Base-by-base conservation (phyloP, 2,888 invertebrate species). In the Allophyes oxyacanthae region DNA sequence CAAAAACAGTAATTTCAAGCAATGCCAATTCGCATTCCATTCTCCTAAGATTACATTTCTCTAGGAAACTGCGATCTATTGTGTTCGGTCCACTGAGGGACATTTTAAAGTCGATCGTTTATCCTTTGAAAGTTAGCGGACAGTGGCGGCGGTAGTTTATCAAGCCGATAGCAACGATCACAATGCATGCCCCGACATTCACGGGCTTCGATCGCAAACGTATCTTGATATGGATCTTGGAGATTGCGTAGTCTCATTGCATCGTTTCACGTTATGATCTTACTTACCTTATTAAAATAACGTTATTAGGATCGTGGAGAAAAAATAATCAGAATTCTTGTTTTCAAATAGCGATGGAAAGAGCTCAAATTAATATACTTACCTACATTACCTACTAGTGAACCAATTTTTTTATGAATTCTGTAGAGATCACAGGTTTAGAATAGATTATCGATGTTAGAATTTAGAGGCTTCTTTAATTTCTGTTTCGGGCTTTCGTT, bases 41-140 rank as follows among this genome's bases (percentile, higher is more conserved):
- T 61, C 57, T 50, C 46, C 33, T 62, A 48, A 64, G 56, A 63
- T 67, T 57, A 56, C 58, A 38, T 55, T 64, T 49, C 57, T 53
- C 48, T 28, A 56, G 57, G 54, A 64, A 52, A 45, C 40, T 49
- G 51, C 67, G 56, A 72, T 73, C 79, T 68, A 80, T 86, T 85
- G 79, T 81, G 71, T 65, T 66, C 59, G 64, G 64, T 75, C 78
- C 72, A 67, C 69, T 61, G 81, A 84, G 82, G 82, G 84, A 87
- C 85, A 81, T 84, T 90, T 90, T 89, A 90, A 90, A 90, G 75
- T 87, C 79, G 65, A 85, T 85, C 87, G 79, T 72, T 83, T 83
- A 83, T 85, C 87, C 80, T 83, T 89, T 86, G 73, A 85, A 86
- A 84, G 75, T 84, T 79, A 83, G 82, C 81, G 90, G 90, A 90